Conservation (phyloP, 2,113 vertebrate genomes). For the Callaeas wilsoni region DNA sequence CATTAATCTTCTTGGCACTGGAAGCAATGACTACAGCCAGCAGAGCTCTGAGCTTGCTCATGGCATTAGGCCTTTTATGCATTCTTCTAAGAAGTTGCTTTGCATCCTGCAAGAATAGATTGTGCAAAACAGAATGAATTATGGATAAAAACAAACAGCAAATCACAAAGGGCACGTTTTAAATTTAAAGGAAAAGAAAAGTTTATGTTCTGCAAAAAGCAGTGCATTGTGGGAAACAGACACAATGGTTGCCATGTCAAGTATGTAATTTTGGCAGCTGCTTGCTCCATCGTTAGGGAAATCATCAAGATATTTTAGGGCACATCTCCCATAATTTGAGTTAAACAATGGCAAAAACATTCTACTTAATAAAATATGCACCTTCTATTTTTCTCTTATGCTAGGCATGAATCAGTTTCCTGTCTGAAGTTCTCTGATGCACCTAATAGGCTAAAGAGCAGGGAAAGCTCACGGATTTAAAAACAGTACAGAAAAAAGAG, state of each 20-base stretch:
- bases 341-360: neutral
- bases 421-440: neutral
- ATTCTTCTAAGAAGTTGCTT: neutral
- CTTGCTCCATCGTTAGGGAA: neutral
- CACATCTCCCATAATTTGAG: neutral
- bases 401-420: neutral
- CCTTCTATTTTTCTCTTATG: neutral
- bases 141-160: slow-evolving; percentile 7
- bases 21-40: neutral
- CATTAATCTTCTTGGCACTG: slow-evolving; percentile 40
- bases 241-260: neutral
- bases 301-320: neutral
- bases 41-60: neutral
- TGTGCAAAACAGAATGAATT: neutral
- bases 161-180: neutral
- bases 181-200: neutral
- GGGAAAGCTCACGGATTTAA: neutral
- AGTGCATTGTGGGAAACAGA: neutral
- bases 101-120: neutral
- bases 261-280: neutral
- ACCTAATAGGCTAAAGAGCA: neutral
- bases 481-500: neutral
- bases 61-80: neutral
- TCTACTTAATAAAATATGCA: neutral
- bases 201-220: neutral